Evolutionary conservation across 2,797 vertebrate species (phyloP), one percentile per base, ranked within the genome.

Genomic region (Odontamblyopus lacepedii): DNA sequence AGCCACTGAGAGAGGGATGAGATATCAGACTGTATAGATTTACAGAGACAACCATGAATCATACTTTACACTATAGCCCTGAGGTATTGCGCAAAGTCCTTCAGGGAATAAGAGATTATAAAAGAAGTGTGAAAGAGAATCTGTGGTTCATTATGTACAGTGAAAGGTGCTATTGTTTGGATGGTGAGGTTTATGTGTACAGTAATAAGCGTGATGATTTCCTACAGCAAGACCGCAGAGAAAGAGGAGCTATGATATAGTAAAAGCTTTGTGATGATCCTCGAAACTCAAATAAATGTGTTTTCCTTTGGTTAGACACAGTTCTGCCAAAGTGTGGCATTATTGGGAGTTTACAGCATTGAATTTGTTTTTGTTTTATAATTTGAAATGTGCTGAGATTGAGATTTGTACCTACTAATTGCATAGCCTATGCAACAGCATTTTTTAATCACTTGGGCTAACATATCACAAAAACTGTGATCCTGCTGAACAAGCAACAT

Each of bases 1-100:
- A n/a, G 61, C 15, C 12, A 13, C 12, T 13, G 38, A 69, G 70
- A 74, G 64, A 70, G 72, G 48, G 74, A 56, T 76, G 55, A 73
- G 73, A 32, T 67, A 71, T 66, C 65, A 41, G 13, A 50, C 50
- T 51, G 30, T 69, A 63, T 76, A 67, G 61, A 71, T 60, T 61
- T 38, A 48, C 41, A 9, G 2, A 44, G 69, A 67, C 41, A 51
- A 53, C 3, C 2, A 69, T 48, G 32, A 69, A n/a, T 38, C 30
- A 55, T 12, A 5, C 51, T 56, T 56, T 57, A 69, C 11, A 67
- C 23, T 57, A 18, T 35, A 18, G 12, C 69, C 77, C 38, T 6
- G 70, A 66, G 67, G 55, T 23, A 55, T 73, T 59, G 16, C 15
- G 63, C 50, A 12, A 61, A 23, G 5, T 70, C 69, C 72, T 11